Evolutionary conservation across 1,140 invertebrate species (phyloP).

Genomic region (Mylabris phalerata): DNA sequence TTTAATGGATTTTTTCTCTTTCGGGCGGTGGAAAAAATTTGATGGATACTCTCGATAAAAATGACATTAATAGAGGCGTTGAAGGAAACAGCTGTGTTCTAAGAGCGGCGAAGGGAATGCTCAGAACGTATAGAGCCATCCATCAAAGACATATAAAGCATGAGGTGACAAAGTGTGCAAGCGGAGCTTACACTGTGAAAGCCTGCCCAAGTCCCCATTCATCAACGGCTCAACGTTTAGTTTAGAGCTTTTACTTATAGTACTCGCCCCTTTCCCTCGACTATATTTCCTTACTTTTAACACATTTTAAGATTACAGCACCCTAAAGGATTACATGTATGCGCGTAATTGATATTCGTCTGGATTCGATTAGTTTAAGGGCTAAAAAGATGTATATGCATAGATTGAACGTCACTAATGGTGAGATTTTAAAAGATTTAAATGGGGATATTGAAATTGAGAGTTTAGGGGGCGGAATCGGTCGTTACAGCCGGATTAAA

Average conservation of each 20-base stretch:
- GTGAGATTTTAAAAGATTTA: constrained; percentile 21
- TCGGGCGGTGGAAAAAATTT: constrained; percentile 9
- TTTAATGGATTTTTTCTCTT: too few relatives aligned
- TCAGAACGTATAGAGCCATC: constrained; percentile 22
- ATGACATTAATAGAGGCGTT: constrained; percentile 36
- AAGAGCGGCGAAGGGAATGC: too few relatives aligned
- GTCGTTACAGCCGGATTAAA: constrained; percentile 20
- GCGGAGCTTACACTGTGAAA: constrained; percentile 29
- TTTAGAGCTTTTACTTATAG: constrained; percentile 19
- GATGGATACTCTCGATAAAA: constrained; percentile 26
- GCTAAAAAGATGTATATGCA: neutral
- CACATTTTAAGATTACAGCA: constrained; percentile 12
- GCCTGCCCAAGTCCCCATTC: constrained; percentile 29
- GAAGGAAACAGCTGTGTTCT: constrained; percentile 34
- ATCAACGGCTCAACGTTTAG: constrained; percentile 33
- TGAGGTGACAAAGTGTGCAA: constrained; percentile 37
- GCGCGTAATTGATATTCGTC: constrained; percentile 4
- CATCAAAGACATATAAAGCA: constrained; percentile 35
- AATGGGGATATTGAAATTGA: constrained; percentile 24
- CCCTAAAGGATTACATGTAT: constrained; percentile 15
- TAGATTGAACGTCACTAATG: neutral
- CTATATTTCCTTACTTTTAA: constrained; percentile 16
- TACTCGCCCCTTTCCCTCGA: constrained; percentile 6
- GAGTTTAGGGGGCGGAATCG: constrained; percentile 15
- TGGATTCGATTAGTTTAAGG: too few relatives aligned